Evolutionary conservation across 2,113 vertebrate species (phyloP).

Genomic region (Ictalurus furcatus): DNA sequence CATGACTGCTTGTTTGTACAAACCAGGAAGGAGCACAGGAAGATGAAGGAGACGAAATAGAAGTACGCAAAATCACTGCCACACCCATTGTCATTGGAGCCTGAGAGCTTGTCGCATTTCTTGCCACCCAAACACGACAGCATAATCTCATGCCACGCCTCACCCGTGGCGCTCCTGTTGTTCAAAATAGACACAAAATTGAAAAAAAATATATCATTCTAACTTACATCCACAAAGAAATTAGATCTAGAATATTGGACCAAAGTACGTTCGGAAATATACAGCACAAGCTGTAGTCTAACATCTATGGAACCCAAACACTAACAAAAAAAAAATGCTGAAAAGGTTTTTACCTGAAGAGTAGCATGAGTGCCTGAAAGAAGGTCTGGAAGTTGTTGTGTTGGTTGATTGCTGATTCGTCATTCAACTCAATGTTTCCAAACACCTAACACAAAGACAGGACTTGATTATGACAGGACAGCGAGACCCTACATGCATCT

Average conservation of each 20-base stretch:
- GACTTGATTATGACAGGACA: not conserved
- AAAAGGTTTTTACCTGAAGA: constrained; percentile 83
- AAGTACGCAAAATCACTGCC: constrained; percentile 98
- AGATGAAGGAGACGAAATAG: constrained; percentile 99
- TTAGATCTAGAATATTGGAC: not conserved
- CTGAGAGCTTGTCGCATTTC: constrained; percentile 78
- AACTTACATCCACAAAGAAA: not conserved
- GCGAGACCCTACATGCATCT: not conserved
- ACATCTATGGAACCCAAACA: not conserved
- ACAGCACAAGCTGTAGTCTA: not conserved
- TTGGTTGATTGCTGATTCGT: constrained; percentile 84
- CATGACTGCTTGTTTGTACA: constrained; percentile 59
- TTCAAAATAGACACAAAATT: constrained; percentile 27
- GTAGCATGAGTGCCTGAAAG: constrained; percentile 90
- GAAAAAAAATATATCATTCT: not conserved
- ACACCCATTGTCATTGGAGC: constrained; percentile 79
- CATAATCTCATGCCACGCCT: constrained; percentile 99
- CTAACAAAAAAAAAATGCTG: not conserved
- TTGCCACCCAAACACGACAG: constrained; percentile 84
- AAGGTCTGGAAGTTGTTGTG: constrained; percentile 98
- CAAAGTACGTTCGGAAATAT: not conserved
- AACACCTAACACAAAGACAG: constrained; percentile 81
- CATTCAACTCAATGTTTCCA: constrained; percentile 89
- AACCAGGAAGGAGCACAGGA: constrained; percentile 98
- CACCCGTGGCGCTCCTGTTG: constrained; percentile 91